Base-by-base conservation (phyloP, 2,113 vertebrate genomes). In the Oophaga pumilio region DNA sequence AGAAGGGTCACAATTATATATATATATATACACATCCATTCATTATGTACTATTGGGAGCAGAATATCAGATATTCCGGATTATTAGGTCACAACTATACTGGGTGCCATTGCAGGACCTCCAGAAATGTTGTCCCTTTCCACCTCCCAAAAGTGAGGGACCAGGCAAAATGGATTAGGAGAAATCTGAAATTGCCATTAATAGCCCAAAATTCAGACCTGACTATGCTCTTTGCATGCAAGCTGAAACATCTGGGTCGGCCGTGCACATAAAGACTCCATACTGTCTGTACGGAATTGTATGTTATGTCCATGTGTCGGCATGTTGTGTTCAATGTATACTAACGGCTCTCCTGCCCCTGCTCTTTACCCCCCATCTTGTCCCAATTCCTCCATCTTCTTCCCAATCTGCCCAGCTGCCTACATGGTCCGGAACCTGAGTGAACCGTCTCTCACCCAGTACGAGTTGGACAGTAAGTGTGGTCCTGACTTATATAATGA, bases 381-480 rank as follows among this genome's bases (percentile, higher is more conserved):
- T 5, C 33, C 71, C 87, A 91, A 76, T 91, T 83, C 90, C 77
- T 85, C 79, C 24, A 2, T 83, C 57, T 2, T 15, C 76, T 85
- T 73, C 33, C 82, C 87, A 52, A 60, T 43, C 79, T 85, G 89
- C 89, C 0, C 91, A 99, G 98, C 97, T 1, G 91, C 92, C 50
- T 98, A 97, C 91, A 92, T 96, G 87, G 89, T 96, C 89, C 93
- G 94, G 89, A 98, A 99, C 93, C 96, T 98, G 93, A 98, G 95
- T 80, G 96, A 97, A 64, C 94, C 97, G 4, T 91, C 94, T 79
- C 94, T 98, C 93, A 95, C 93, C 26, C 97, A 98, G 91, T 97
- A 97, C 18, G 96, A 98, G 91, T 92, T 98, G 92, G 95, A 98
- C 95, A 97, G 97, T 99, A 96, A 98, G 97, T 97, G 84, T 82